Evolutionary conservation across 1,140 invertebrate species (phyloP), one percentile per base, ranked within the genome.

Genomic region (Lucilia sericata): DNA sequence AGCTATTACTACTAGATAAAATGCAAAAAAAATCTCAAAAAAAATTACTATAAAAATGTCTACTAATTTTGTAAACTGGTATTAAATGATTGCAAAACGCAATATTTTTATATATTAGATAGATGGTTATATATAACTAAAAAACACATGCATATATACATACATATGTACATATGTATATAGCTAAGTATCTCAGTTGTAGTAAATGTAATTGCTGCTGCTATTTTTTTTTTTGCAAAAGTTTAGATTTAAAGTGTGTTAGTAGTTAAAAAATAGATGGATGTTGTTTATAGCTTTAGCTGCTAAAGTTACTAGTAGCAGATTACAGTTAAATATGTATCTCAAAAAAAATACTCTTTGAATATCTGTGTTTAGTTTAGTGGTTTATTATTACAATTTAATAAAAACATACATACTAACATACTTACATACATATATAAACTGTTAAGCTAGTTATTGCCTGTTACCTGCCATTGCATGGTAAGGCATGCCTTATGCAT

Each of bases 21-120:
- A n/a, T 49, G 30, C 34, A 78, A 78, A 36, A 49, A 42, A 42
- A 42, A 42, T 2, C 42, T 42, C 42, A 42, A 42, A 42, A 42
- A 30, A 76, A n/a, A n/a, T n/a, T 47, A 49, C 30, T 19, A n/a
- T 78, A 82, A 74, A 82, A 82, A 65, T 70, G 34, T 74, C 82
- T 65, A 19, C 36, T 65, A 82, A 82, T 82, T 82, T 65, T 60
- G 55, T 82, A 82, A 82, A 82, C 82, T 82, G 82, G 82, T 82
- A 82, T 82, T 82, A 82, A 82, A 70, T 25, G 82, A 82, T 82
- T 82, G 82, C 82, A 82, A 82, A 82, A 82, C 65, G 82, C 55
- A 80, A n/a, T 80, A 80, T 80, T 80, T 51, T 49, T 70, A 60
- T 60, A 60, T 60, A 60, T n/a, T 42, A 42, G 42, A 42, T 42